Evolutionary conservation across 2,113 vertebrate genomes (phyloP).

Genomic region (Hemicordylus capensis): DNA sequence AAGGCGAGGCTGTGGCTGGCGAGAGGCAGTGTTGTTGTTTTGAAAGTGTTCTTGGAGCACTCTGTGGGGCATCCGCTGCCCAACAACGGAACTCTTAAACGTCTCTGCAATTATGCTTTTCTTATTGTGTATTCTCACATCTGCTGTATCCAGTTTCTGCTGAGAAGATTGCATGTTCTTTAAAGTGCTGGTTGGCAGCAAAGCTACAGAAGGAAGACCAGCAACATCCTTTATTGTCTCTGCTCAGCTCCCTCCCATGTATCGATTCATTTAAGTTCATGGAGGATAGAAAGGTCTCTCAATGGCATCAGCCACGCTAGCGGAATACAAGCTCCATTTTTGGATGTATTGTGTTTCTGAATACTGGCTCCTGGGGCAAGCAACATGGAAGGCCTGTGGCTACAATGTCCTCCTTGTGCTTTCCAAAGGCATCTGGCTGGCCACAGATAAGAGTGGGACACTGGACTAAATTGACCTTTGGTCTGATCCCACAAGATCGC

Average conservation of each 20-base stretch:
- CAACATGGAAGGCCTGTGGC: not conserved
- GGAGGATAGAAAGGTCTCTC: not conserved
- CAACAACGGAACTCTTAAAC: slow-evolving; percentile 4
- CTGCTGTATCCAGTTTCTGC: not conserved
- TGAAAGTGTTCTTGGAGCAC: slow-evolving; percentile 5
- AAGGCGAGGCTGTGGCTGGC: slow-evolving; percentile 30
- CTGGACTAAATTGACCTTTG: no score
- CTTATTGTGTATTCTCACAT: slow-evolving; percentile 4
- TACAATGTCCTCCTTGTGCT: not conserved
- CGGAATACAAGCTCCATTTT: not conserved
- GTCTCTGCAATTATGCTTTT: not conserved
- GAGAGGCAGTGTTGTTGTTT: not conserved
- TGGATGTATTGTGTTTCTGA: not conserved
- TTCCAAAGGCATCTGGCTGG: no score
- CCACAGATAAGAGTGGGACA: no score
- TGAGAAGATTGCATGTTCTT: not conserved
- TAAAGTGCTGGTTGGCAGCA: slow-evolving; percentile 9
- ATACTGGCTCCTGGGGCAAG: not conserved
- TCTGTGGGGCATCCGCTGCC: not conserved
- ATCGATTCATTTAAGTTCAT: not conserved
- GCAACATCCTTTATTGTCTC: not conserved
- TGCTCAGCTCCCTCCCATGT: not conserved
- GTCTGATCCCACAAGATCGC: no score
- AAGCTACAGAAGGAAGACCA: not conserved
- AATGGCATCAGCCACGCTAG: not conserved